Conservation (phyloP, 2,797 vertebrate genomes). For the Neosalanx taihuensis region DNA sequence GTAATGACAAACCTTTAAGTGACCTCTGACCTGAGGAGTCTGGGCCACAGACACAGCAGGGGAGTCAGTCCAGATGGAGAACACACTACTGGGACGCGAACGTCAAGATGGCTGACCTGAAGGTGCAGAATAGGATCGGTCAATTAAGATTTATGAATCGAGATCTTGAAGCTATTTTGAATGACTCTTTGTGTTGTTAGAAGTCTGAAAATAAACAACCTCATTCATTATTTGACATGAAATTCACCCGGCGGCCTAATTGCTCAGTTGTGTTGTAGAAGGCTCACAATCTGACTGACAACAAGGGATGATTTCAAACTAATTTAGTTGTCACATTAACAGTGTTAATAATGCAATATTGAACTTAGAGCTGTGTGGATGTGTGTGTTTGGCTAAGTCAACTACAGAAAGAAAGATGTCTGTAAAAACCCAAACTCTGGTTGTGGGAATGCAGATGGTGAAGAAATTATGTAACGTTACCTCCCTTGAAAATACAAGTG, state of each 20-base stretch:
- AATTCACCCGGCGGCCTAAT: slow-evolving; percentile 41
- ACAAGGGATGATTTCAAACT: slow-evolving; percentile 37
- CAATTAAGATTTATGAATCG: background rate
- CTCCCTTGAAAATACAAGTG: slow-evolving; percentile 37
- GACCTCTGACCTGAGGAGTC: slow-evolving; percentile 64
- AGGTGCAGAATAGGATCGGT: background rate
- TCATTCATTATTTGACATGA: slow-evolving; percentile 29
- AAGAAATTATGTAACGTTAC: slow-evolving; percentile 58
- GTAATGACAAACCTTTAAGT: slow-evolving; percentile 68
- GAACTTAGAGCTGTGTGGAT: slow-evolving; percentile 25
- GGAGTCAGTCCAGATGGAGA: slow-evolving; percentile 73
- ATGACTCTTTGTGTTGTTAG: background rate
- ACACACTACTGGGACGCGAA: slow-evolving; percentile 41
- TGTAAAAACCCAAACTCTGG: slow-evolving; percentile 29
- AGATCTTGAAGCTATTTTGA: too few relatives aligned
- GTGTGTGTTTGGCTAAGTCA: slow-evolving; percentile 31
- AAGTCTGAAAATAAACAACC: background rate
- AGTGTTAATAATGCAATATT: slow-evolving; percentile 31
- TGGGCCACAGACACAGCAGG: slow-evolving; percentile 63
- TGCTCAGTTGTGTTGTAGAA: slow-evolving; percentile 14
- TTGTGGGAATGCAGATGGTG: slow-evolving; percentile 45
- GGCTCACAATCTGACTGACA: slow-evolving; percentile 32
- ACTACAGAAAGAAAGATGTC: slow-evolving; percentile 26
- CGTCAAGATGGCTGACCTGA: background rate
- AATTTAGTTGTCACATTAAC: slow-evolving; percentile 37